Conservation (phyloP, 2,113 vertebrate genomes). For the Corythoichthys intestinalis region DNA sequence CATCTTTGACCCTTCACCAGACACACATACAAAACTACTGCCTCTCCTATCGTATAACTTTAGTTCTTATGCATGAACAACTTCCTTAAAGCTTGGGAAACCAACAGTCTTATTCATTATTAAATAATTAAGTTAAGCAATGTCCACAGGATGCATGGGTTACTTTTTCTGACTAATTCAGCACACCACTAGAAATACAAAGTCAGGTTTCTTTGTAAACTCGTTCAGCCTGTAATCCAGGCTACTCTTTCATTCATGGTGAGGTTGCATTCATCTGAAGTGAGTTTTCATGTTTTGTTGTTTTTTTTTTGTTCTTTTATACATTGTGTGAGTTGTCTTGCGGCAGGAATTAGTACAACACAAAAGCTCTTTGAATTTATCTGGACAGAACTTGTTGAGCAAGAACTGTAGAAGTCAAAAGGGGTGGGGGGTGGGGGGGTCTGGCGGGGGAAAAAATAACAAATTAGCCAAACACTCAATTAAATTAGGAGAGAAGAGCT, state of each 20-base stretch:
- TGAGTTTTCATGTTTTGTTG: constrained; percentile 20
- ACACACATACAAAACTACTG: not conserved
- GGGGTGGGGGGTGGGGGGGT: not conserved
- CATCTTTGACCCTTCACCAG: too few species aligned
- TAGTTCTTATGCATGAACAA: constrained; percentile 20
- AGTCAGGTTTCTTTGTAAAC: constrained; percentile 33
- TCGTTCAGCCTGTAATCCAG: constrained; percentile 24
- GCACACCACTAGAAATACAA: constrained; percentile 28
- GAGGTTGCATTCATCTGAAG: constrained; percentile 28
- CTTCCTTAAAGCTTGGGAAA: not conserved
- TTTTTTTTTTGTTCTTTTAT: constrained; percentile 28
- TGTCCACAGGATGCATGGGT: constrained; percentile 7
- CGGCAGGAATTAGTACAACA: constrained; percentile 41
- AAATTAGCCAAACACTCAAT: not conserved
- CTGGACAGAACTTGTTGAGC: constrained; percentile 10
- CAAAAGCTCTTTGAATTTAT: constrained; percentile 36
- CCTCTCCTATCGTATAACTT: not conserved
- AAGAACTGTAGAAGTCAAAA: not conserved
- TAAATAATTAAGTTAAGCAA: constrained; percentile 30
- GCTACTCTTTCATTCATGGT: constrained; percentile 44
- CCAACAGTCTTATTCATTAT: constrained; percentile 15
- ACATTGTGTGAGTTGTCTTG: constrained; percentile 23
- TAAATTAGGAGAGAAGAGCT: not conserved
- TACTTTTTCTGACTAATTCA: constrained; percentile 32
- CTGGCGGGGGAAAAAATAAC: not conserved